Percentiles rank a stretch among this genome's conserved stretches.
These are phyloP conservation scores for Eretmochelys imbricata DNA, from an alignment of 2,113 vertebrate species.

Conservation along the genomic window DNA sequence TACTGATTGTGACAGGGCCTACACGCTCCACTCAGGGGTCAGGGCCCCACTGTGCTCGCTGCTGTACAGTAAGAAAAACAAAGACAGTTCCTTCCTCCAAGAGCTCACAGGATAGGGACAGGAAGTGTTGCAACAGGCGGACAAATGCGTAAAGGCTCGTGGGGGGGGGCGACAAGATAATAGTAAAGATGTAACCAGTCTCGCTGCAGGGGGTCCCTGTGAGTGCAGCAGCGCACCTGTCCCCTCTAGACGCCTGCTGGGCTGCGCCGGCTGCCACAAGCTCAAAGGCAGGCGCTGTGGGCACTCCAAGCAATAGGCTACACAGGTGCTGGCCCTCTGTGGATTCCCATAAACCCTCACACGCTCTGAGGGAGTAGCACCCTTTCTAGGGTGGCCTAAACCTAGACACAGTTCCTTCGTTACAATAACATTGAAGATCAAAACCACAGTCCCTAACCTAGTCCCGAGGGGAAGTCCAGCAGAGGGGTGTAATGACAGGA, in stretches of 20 bases:
- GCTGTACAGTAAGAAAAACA: neutral
- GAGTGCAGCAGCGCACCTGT: neutral
- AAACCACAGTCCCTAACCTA: neutral
- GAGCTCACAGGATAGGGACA: neutral
- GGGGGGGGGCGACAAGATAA: neutral
- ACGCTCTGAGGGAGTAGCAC: neutral
- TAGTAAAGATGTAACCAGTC: neutral
- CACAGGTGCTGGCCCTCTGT: neutral
- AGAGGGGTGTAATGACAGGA: neutral
- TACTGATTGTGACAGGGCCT: neutral
- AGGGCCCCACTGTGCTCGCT: neutral
- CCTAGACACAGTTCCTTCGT: neutral
- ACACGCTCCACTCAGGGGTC: neutral
- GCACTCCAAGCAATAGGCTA: neutral
- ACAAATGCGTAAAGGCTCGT: neutral
- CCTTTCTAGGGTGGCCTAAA: neutral
- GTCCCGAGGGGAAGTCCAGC: neutral
- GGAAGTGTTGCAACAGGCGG: neutral
- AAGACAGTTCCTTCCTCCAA: neutral
- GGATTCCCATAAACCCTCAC: neutral
- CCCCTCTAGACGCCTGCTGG: neutral
- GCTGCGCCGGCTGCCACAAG: neutral
- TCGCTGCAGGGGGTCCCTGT: neutral
- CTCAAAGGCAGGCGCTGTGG: neutral
- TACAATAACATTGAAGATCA: neutral